phyloP scores from a whole-genome alignment of 2,888 invertebrate species.

The Allacma fusca region DNA sequence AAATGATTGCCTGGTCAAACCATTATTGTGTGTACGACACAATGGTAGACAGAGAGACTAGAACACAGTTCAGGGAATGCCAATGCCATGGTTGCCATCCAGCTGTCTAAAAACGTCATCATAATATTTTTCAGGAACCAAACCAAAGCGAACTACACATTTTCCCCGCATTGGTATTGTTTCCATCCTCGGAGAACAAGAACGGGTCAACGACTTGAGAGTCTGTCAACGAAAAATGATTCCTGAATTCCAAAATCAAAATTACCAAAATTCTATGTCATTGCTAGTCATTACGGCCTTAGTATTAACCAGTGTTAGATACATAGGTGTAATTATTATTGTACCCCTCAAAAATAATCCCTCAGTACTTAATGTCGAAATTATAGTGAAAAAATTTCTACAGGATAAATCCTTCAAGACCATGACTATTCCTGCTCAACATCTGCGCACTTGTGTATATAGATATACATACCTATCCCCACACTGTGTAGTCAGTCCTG shows the following conservation, averaged over 20 bases:
- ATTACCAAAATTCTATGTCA: not conserved
- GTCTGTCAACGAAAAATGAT: not conserved
- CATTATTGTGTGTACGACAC: constrained; percentile 28
- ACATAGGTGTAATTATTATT: too few relatives aligned
- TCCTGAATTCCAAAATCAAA: not conserved
- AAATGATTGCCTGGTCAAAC: constrained; percentile 45
- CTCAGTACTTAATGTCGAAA: too few relatives aligned
- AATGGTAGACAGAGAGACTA: constrained; percentile 38
- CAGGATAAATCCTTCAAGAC: too few relatives aligned
- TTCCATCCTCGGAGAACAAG: not conserved
- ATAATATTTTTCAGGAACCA: constrained; percentile 43
- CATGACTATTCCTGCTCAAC: too few relatives aligned
- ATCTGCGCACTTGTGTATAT: too few relatives aligned
- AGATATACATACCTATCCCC: too few relatives aligned
- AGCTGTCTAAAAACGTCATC: constrained; percentile 36
- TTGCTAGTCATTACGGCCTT: too few relatives aligned
- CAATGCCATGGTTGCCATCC: constrained; percentile 46
- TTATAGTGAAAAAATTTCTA: too few relatives aligned
- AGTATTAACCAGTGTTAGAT: too few relatives aligned
- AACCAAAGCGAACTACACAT: constrained; percentile 41
- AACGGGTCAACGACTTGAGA: constrained; percentile 38
- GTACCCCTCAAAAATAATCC: too few relatives aligned
- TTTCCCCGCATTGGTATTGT: constrained; percentile 18
- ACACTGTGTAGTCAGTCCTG: too few relatives aligned
- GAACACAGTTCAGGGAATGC: constrained; percentile 37